These are phyloP conservation scores for Macroteleia sp. DNA, from an alignment of 2,888 invertebrate genomes.

Conservation along the genomic window DNA sequence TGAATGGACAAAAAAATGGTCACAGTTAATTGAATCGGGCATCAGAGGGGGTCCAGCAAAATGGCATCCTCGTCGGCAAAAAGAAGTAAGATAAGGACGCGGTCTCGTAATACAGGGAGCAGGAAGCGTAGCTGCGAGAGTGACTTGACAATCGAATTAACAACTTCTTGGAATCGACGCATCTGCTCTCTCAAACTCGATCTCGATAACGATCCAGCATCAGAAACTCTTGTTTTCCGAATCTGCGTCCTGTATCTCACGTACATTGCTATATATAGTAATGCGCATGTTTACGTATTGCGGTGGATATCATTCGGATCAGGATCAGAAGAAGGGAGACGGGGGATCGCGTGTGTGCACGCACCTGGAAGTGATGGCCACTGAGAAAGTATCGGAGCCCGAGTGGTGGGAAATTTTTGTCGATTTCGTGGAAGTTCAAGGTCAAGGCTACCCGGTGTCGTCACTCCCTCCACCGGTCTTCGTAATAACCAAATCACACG, in stretches of 20 bases:
- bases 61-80: conserved; percentile 27
- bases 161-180: conserved; percentile 71
- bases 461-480: conserved; percentile 66
- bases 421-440: conserved; percentile 67
- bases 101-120: conserved; percentile 75
- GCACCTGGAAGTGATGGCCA: conserved; percentile 63
- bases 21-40: conserved; percentile 38
- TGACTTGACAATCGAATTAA: conserved; percentile 75
- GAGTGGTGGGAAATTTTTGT: conserved; percentile 65
- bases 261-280: conserved; percentile 58
- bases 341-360: conserved; percentile 11
- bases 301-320: conserved; percentile 9
- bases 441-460: conserved; percentile 67
- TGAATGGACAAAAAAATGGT: conserved; percentile 36
- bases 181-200: conserved; percentile 67
- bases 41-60: conserved; percentile 21
- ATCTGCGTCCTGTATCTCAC: conserved; percentile 45
- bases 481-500: conserved; percentile 59
- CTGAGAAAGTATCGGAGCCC: conserved; percentile 62
- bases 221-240: conserved; percentile 64
- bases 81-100: conserved; percentile 60
- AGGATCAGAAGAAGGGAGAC: conserved; percentile 22
- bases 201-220: conserved; percentile 66
- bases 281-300: conserved; percentile 38
- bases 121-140: conserved; percentile 73